Base-by-base conservation (phyloP, 2,797 vertebrate species). In the Epinephelus malabaricus region DNA sequence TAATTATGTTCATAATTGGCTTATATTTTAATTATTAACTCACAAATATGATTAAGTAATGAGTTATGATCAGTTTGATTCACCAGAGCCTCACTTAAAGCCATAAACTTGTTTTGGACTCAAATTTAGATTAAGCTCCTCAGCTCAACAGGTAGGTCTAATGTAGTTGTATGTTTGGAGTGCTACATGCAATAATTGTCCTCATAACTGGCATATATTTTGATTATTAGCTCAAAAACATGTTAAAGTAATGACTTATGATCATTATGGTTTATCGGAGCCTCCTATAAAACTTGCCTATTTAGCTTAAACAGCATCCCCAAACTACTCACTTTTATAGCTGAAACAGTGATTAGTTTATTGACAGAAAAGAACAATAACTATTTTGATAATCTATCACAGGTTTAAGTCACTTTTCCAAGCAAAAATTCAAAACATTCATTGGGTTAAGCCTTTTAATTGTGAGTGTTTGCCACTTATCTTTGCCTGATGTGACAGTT, bases 91-190 rank as follows among this genome's bases (percentile, higher is more conserved):
- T 43, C 7, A 21, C 2, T 10, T 50, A 10, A 50, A 65, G 43
- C 12, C 15, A 6, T 30, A 0, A 45, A 7, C 19, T 12, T 19
- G 5, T 34, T 34, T 83, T 77, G 73, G 1, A 45, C 58, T 68
- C 43, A 3, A 30, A 15, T 58, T 62, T 27, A 14, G 19, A 27
- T 9, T 18, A 45, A 69, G 56, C 19, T 60, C 58, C 19, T 69
- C 69, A 50, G 53, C 21, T 89, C 84, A 92, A 89, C 89, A 90
- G 93, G 94, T 94, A 81, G 27, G 90, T 88, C 23, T 58, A 1
- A 61, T 74, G 34, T 67, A 58, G 21, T 18, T 45, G 43, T 61
- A 34, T 34, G 7, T 8, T 34, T 34, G 34, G 34, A 34, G 46
- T 11, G 6, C 1, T 47, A 5, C 6, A 13, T 21, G 9, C 43